Percentiles rank a stretch among this genome's conserved stretches.
phyloP scores from a whole-genome alignment of 2,888 invertebrate species.

The Parnassius glacialis region DNA sequence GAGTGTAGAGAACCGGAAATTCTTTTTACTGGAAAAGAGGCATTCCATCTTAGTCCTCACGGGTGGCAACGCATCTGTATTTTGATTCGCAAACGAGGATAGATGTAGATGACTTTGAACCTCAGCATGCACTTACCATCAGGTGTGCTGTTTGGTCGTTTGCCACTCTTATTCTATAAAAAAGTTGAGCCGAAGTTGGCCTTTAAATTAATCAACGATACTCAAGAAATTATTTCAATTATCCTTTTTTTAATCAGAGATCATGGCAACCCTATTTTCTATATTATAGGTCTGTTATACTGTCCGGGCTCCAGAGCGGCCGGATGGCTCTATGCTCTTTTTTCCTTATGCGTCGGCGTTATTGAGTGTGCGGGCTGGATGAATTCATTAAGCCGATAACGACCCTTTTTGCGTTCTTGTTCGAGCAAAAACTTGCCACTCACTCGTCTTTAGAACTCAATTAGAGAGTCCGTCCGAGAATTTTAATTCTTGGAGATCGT shows the following conservation, averaged over 20 bases:
- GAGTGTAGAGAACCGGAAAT: too few species aligned
- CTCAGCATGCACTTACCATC: too few species aligned
- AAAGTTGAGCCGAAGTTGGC: too few species aligned
- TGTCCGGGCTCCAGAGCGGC: neutral
- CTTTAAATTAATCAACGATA: too few species aligned
- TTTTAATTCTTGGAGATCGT: neutral
- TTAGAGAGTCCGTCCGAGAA: constrained; percentile 1
- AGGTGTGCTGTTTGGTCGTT: too few species aligned
- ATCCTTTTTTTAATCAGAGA: neutral
- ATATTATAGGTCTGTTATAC: neutral
- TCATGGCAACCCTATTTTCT: neutral
- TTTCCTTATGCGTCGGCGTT: constrained; percentile 1
- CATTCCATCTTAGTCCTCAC: too few species aligned
- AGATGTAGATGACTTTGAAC: too few species aligned
- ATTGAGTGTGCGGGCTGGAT: neutral
- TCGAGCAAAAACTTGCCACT: neutral
- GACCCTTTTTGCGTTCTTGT: neutral
- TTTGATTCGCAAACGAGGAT: too few species aligned
- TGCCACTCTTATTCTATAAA: too few species aligned
- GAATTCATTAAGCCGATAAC: constrained; percentile 9
- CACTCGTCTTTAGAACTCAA: constrained; percentile 2
- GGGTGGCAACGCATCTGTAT: too few species aligned
- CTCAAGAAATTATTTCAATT: too few species aligned
- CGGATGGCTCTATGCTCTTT: constrained; percentile 2
- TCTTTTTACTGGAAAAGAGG: too few species aligned